Evolutionary conservation across 2,113 vertebrate genomes (phyloP).

Genomic region (Andinoacara biseriatus): DNA sequence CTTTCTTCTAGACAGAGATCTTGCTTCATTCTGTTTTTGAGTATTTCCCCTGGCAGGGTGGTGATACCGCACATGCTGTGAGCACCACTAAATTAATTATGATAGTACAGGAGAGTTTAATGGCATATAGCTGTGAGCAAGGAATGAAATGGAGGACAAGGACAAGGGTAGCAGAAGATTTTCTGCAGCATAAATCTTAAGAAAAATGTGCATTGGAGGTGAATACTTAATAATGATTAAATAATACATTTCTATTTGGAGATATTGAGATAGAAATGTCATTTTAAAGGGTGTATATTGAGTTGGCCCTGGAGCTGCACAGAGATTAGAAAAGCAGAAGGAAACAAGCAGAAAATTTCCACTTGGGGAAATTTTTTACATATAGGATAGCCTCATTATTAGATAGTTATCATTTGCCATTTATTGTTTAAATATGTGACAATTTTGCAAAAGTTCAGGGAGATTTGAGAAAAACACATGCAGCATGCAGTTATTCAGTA

Average conservation of each 20-base stretch:
- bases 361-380: no score
- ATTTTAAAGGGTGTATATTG: neutral
- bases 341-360: no score
- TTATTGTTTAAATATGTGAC: no score
- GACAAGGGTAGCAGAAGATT: neutral
- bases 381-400: no score
- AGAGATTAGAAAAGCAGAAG: no score
- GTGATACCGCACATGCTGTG: neutral
- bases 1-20: neutral
- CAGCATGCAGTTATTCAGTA: neutral
- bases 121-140: neutral
- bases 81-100: neutral
- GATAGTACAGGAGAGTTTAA: neutral
- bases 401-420: no score
- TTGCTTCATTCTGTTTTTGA: neutral
- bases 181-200: constrained; percentile 15
- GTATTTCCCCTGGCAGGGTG: neutral
- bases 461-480: no score
- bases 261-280: neutral
- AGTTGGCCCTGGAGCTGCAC: neutral
- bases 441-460: no score
- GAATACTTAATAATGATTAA: constrained; percentile 3
- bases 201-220: neutral
- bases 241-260: neutral
- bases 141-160: neutral